Percentiles rank a stretch among this genome's conserved stretches.
These are phyloP conservation scores for Heliconius aoede DNA, from an alignment of 2,888 invertebrate genomes.

Conservation along the genomic window DNA sequence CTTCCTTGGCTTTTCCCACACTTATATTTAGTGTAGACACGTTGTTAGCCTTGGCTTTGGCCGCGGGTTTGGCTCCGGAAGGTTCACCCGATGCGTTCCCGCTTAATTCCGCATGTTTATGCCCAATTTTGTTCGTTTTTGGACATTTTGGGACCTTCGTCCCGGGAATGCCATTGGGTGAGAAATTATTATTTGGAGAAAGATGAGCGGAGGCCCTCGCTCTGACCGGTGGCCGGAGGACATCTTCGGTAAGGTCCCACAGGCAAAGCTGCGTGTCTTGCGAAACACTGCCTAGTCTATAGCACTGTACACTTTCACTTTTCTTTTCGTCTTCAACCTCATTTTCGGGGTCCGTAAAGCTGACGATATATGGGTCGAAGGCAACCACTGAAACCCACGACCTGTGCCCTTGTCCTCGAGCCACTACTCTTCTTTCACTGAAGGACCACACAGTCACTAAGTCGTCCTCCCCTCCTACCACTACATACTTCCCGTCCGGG, in stretches of 20 bases:
- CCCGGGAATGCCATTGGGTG: slow-evolving; percentile 68
- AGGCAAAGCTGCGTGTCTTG: slow-evolving; percentile 99
- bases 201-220: slow-evolving; percentile 73
- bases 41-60: slow-evolving; percentile 64
- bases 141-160: slow-evolving; percentile 67
- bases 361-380: slow-evolving; percentile 94
- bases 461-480: slow-evolving; percentile 99
- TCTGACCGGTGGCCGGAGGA: slow-evolving; percentile 89
- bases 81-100: slow-evolving; percentile 64
- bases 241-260: slow-evolving; percentile 99
- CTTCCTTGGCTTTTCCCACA: slow-evolving; percentile 75
- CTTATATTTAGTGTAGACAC: slow-evolving; percentile 72
- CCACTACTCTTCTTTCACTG: slow-evolving; percentile 95
- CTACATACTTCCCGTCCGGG: slow-evolving; percentile 96
- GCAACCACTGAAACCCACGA: slow-evolving; percentile 99
- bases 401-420: slow-evolving; percentile 98
- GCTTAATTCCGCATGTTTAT: slow-evolving; percentile 62
- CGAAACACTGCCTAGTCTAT: slow-evolving; percentile 95
- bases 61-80: slow-evolving; percentile 60
- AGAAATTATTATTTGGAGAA: slow-evolving; percentile 55
- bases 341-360: slow-evolving; percentile 86
- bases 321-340: slow-evolving; percentile 77
- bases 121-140: slow-evolving; percentile 70
- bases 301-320: slow-evolving; percentile 84
- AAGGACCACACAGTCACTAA: slow-evolving; percentile 98